Conservation (phyloP, 2,113 vertebrate genomes). For the Penelope pileata region DNA sequence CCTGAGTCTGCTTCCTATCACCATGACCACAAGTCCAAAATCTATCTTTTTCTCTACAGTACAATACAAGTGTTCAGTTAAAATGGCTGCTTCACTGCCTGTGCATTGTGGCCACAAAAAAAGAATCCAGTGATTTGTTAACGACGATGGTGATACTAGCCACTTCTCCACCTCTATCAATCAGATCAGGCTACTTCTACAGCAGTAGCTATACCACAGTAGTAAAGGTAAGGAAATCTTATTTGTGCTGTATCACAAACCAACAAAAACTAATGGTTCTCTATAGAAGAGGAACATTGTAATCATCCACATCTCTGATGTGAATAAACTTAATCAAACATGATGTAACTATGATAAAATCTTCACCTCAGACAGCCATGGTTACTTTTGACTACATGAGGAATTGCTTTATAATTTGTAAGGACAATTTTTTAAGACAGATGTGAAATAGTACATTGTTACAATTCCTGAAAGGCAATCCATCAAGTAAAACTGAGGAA, state of each 20-base stretch:
- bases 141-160: neutral
- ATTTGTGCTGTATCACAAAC: neutral
- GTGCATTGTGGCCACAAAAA: neutral
- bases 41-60: neutral
- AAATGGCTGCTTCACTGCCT: neutral
- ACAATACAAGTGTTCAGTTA: neutral
- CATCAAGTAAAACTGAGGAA: neutral
- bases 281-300: neutral
- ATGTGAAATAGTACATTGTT: neutral
- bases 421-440: neutral
- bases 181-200: neutral
- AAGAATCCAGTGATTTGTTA: neutral
- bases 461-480: neutral
- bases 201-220: neutral
- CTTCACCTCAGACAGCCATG: neutral
- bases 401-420: neutral
- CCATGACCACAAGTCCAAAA: neutral
- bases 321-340: neutral
- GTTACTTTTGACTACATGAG: neutral
- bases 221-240: neutral
- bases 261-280: neutral
- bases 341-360: neutral
- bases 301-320: neutral
- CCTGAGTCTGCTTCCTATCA: neutral
- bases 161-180: neutral